Conservation (phyloP, 2,888 invertebrate species). For the Meandrusa payeni region DNA sequence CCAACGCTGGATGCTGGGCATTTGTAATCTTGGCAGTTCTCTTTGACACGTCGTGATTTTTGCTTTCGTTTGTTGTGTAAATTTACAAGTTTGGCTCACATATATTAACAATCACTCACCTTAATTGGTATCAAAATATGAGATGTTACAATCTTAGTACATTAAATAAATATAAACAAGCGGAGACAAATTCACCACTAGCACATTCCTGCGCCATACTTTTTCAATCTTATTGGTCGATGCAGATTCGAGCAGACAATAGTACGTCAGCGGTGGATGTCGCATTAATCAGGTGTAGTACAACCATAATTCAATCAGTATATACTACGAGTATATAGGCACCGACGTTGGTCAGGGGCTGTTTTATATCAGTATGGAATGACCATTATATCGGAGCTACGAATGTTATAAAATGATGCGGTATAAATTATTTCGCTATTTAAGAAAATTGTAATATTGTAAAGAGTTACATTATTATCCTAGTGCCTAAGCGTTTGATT, state of each 20-base stretch:
- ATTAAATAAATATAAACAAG: conserved; percentile 17
- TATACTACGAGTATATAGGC: no score
- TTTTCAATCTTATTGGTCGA: conserved; percentile 56
- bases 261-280: conserved; percentile 72
- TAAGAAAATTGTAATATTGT: no score
- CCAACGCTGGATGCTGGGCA: no score
- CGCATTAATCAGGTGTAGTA: conserved; percentile 79
- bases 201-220: conserved; percentile 49
- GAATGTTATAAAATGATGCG: conserved; percentile 42
- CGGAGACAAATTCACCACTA: conserved; percentile 37
- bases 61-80: no score
- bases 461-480: no score
- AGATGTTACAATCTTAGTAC: conserved; percentile 6
- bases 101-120: no score
- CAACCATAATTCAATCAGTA: conserved; percentile 77
- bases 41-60: no score
- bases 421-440: no score
- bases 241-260: conserved; percentile 76
- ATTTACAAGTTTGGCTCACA: no score
- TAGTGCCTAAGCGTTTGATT: no score
- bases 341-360: conserved; percentile 49
- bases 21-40: no score
- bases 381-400: conserved; percentile 52
- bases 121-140: no score
- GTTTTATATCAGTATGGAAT: conserved; percentile 60